Evolutionary conservation across 2,888 invertebrate species (phyloP), one percentile per base, ranked within the genome.

Genomic region (Drosophila putrida): DNA sequence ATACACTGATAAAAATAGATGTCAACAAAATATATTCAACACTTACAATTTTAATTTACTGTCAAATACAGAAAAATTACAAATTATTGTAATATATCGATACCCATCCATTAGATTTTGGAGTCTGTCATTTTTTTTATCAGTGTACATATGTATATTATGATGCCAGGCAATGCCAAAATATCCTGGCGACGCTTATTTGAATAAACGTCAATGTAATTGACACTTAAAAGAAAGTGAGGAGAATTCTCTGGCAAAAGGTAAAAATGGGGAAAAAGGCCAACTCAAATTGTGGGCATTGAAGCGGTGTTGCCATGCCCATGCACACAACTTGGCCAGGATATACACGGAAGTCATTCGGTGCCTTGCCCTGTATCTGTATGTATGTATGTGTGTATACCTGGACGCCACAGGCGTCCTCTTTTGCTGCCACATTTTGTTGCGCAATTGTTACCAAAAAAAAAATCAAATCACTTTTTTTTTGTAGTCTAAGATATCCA

Each of bases 151-250:
- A 2, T 60, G 51, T 57, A 57, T 63, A 66, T 67, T 67, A 57
- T 61, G 75, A 70, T 75, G 87, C 65, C 74, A 60, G 58, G 62
- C 72, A 82, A 78, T 76, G 78, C 66, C 76, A 62, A 63, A 77
- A 72, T 71, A 64, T 71, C 66, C 80, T 77, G 73, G 77, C 82
- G 55, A 63, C 71, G 89, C 71, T 80, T 89, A 88, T 89, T 88
- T 89, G 75, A 86, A 89, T 86, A 85, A 89, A 88, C 89, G 86
- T 84, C 89, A 85, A 88, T 87, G 88, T 89, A 87, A 89, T 89
- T 87, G 86, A 89, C 86, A 87, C 86, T 87, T 47, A 41, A 66
- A 55, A 62, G 43, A 61, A 66, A 60, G 27, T 9, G 31, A 62
- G 39, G 31, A 15, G 54, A 20, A 25, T 31, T 41, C 28, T 53